phyloP scores from a whole-genome alignment of 2,113 vertebrate species.

The Cairina moschata region DNA sequence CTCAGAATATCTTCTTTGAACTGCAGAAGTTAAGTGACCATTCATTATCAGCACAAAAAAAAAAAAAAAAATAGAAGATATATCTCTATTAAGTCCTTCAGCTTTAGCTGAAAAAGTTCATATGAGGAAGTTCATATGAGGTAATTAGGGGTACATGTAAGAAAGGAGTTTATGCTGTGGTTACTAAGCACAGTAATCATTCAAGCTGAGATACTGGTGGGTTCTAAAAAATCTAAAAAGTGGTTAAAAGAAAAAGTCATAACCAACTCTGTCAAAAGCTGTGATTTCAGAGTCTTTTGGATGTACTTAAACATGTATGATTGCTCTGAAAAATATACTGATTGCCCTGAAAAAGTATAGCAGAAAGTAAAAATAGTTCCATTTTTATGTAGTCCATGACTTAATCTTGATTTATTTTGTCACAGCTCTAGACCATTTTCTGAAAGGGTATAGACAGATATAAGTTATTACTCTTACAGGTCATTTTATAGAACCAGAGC shows the following conservation, averaged over 20 bases:
- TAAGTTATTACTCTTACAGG: not conserved
- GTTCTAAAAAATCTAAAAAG: not conserved
- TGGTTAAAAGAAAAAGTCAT: fast-evolving
- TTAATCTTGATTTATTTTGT: not conserved
- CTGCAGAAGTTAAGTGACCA: not conserved
- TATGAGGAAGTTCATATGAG: fast-evolving
- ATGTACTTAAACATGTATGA: not conserved
- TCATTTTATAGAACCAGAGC: not conserved
- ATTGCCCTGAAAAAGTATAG: not conserved
- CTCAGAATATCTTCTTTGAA: not conserved
- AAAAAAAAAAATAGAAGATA: not conserved
- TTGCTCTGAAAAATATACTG: not conserved
- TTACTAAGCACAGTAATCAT: not conserved
- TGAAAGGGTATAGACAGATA: fast-evolving
- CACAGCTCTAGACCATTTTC: not conserved
- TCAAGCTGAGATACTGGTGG: not conserved
- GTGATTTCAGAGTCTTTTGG: not conserved
- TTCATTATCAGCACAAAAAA: not conserved
- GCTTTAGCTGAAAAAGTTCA: not conserved
- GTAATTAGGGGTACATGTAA: fast-evolving
- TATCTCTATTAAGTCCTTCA: not conserved
- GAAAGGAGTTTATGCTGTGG: not conserved
- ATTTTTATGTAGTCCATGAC: not conserved
- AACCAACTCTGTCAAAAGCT: not conserved
- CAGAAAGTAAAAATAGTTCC: not conserved